Evolutionary conservation across 2,113 vertebrate genomes (phyloP), one percentile per base, ranked within the genome.

Genomic region (Cyphomyrus plagiostoma): DNA sequence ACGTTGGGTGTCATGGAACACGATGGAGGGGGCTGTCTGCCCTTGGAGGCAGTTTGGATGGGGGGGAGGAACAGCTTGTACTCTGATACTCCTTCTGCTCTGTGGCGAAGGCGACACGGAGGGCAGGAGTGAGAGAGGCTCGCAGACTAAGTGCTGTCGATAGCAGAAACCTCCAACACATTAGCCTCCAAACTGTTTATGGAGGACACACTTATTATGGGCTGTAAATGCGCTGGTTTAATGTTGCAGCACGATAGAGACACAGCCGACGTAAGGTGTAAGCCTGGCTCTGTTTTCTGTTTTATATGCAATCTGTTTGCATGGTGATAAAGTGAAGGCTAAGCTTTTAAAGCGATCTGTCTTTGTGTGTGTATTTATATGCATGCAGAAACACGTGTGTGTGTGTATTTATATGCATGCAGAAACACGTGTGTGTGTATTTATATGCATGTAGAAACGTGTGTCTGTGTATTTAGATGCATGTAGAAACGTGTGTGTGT

Each of bases 71-170:
- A 66, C 42, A 88, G 62, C 58, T 46, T 80, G 46, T 50, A 66
- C 62, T 66, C 21, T 66, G 53, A 88, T 88, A 66, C 56, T 46
- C 42, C 56, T 30, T 10, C 42, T 39, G 30, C 74, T 83, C 49
- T 53, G 48, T 46, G 11, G 52, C 80, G 2, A 23, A 19, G 11
- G 6, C n/a, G 52, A 77, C 50, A 30, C 23, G 10, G 84, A 45
- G 19, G 89, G 49, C 17, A 7, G 3, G 30, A 35, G 35, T 39
- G 58, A 23, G 62, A 87, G 66, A 13, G 48, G 89, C 89, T 74
- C n/a, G 84, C 48, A 87, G 85, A 17, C 85, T 80, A 87, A 90
- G 89, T 90, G 89, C 62, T 77, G 89, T 87, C 89, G 74, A 53
- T 87, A 87, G 85, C 62, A 42, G 30, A 90, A 89, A 80, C 48